Evolutionary conservation across 2,888 invertebrate genomes (phyloP).

Genomic region (Parapristionchus giblindavisi): DNA sequence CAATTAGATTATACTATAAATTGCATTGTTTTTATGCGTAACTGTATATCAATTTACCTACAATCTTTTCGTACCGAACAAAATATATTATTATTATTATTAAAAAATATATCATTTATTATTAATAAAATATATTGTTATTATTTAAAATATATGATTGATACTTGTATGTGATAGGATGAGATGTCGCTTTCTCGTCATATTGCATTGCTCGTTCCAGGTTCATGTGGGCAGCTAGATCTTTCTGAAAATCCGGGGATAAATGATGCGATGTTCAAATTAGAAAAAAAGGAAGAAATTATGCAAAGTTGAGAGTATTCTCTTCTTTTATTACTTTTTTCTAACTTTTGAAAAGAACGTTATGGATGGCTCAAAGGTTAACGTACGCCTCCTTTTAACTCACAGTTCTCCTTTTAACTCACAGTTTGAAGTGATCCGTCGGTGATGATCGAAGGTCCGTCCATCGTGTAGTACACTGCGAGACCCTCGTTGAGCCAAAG

Average conservation of each 20-base stretch:
- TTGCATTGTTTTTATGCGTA: not conserved
- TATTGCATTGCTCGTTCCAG: constrained; percentile 14
- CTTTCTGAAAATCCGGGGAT: constrained; percentile 31
- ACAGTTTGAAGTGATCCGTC: constrained; percentile 20
- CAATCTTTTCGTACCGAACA: not conserved
- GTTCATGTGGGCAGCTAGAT: not conserved
- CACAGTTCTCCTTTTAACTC: not conserved
- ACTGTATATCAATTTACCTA: not conserved
- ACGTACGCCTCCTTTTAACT: not conserved
- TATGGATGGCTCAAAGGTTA: not conserved
- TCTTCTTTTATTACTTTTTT: no score
- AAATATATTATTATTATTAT: no score
- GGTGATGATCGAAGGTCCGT: constrained; percentile 8
- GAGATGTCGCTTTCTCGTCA: constrained; percentile 26
- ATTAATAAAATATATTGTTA: not conserved
- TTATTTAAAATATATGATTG: not conserved
- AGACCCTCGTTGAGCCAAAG: constrained; percentile 69
- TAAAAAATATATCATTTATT: not conserved
- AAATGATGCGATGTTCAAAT: no score
- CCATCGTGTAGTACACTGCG: constrained; percentile 63
- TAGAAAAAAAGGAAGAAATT: no score
- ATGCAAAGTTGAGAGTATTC: no score
- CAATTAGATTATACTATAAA: not conserved
- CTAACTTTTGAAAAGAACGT: no score
- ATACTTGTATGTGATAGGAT: constrained; percentile 35